phyloP scores from a whole-genome alignment of 1,140 invertebrate genomes.

The Argopecten irradians region DNA sequence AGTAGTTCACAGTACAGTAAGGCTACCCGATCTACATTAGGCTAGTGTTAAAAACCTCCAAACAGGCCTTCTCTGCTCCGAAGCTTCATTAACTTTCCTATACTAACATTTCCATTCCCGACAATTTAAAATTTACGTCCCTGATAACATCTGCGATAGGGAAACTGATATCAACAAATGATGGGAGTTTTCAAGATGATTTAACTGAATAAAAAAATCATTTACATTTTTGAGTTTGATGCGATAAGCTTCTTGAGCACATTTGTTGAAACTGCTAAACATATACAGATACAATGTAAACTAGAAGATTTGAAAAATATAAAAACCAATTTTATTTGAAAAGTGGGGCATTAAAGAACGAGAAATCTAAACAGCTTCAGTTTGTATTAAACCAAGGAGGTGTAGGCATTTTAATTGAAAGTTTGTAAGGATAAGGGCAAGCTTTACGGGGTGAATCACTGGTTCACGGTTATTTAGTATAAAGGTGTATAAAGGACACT shows the following conservation, averaged over 20 bases:
- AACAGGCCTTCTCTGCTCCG: background rate
- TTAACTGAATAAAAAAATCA: background rate
- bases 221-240: background rate
- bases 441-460: background rate
- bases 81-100: background rate
- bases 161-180: background rate
- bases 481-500: background rate
- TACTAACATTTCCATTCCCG: background rate
- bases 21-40: background rate
- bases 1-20: background rate
- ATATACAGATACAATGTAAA: background rate
- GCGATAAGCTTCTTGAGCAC: background rate
- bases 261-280: background rate
- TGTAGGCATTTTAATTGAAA: background rate
- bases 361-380: too few relatives aligned
- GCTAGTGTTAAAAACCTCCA: background rate
- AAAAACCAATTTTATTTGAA: background rate
- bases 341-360: too few relatives aligned
- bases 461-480: conserved; percentile 1
- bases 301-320: background rate
- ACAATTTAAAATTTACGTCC: background rate
- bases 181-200: background rate
- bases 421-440: background rate
- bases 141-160: background rate
- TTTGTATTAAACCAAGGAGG: background rate